Conservation (phyloP, 2,888 invertebrate genomes). For the Andrena fulva region DNA sequence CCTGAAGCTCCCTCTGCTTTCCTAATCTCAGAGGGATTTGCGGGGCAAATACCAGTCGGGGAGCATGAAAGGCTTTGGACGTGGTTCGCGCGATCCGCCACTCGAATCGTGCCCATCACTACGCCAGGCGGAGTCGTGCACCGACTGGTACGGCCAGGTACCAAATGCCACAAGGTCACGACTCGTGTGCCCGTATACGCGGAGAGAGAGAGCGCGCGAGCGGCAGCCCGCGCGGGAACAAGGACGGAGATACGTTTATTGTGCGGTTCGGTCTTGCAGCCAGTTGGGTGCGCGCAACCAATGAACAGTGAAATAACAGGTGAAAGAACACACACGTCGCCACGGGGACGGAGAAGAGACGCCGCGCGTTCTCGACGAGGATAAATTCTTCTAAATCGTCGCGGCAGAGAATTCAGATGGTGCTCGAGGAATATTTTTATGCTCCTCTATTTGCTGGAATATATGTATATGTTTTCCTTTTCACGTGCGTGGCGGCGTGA, state of each 20-base stretch:
- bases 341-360: slow-evolving; percentile 9
- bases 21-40: neutral
- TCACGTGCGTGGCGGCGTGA: neutral
- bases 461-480: neutral
- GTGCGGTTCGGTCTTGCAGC: slow-evolving; percentile 38
- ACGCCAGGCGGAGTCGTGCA: slow-evolving; percentile 63
- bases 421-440: neutral
- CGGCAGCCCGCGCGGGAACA: slow-evolving; percentile 1
- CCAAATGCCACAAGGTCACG: slow-evolving; percentile 84
- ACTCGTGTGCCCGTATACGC: slow-evolving; percentile 69
- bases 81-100: slow-evolving; percentile 10
- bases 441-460: too few species aligned
- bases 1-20: too few species aligned
- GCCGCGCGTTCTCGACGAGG: neutral
- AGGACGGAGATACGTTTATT: slow-evolving; percentile 45
- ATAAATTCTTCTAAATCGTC: slow-evolving; percentile 9
- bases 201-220: neutral
- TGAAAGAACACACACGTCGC: slow-evolving; percentile 53
- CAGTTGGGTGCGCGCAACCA: slow-evolving; percentile 50
- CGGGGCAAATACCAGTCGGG: neutral
- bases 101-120: slow-evolving; percentile 47
- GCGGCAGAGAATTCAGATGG: neutral
- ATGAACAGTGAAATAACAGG: slow-evolving; percentile 59
- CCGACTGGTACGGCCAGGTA: slow-evolving; percentile 83
- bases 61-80: neutral